A percentile compares a stretch with the other conserved stretches of the same genome.
Evolutionary conservation across 2,113 vertebrate species (phyloP).

Genomic region (Psophia crepitans): DNA sequence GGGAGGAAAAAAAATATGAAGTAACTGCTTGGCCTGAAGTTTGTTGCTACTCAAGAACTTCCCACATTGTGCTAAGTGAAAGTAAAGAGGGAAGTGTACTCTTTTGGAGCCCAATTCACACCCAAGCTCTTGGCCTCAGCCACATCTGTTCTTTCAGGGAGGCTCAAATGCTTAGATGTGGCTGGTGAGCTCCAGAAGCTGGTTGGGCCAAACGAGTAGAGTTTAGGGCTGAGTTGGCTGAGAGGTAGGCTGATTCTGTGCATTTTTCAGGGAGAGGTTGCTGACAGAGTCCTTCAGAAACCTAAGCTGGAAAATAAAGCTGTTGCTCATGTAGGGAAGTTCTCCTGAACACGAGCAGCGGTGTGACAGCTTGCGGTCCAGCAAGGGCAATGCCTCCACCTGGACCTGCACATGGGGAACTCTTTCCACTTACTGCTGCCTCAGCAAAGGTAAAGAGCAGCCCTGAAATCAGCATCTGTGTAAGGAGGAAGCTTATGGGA

Average conservation of each 20-base stretch:
- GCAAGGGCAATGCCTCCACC: not conserved
- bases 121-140: not conserved
- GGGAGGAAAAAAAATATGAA: not conserved
- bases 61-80: not conserved
- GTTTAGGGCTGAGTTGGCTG: not conserved
- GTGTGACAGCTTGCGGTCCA: not conserved
- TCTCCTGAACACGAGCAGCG: not conserved
- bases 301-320: not conserved
- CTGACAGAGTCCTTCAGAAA: not conserved
- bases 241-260: not conserved
- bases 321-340: not conserved
- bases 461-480: not conserved
- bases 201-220: not conserved
- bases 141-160: not conserved
- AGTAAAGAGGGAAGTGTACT: not conserved
- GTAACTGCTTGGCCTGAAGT: not conserved
- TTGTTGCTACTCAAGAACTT: not conserved
- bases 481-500: not conserved
- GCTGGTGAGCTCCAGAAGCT: not conserved
- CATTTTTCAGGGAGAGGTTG: not conserved
- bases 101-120: not conserved
- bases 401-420: not conserved
- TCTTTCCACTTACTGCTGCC: not conserved
- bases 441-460: not conserved
- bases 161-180: not conserved